phyloP scores from a whole-genome alignment of 2,888 invertebrate species.

The Lapara coniferarum region DNA sequence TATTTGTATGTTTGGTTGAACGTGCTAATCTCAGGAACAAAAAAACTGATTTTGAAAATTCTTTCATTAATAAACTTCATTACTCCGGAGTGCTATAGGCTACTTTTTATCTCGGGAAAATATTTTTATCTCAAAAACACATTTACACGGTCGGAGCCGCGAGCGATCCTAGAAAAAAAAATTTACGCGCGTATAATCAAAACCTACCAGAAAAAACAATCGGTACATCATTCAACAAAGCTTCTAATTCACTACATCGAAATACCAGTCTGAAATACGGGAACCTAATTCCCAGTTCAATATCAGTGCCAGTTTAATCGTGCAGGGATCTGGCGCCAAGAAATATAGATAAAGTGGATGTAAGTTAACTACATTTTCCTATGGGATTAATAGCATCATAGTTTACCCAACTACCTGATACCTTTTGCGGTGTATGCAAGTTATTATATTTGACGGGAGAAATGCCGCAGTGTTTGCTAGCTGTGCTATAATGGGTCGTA shows the following conservation, averaged over 20 bases:
- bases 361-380: slow-evolving; percentile 69
- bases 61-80: no score
- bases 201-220: not conserved
- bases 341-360: slow-evolving; percentile 69
- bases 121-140: no score
- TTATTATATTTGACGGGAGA: slow-evolving; percentile 36
- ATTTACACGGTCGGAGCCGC: no score
- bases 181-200: not conserved
- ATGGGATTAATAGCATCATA: slow-evolving; percentile 66
- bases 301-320: slow-evolving; percentile 33
- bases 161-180: no score
- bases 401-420: slow-evolving; percentile 54
- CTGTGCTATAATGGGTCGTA: not conserved
- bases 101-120: no score
- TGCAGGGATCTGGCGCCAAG: slow-evolving; percentile 48
- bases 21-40: no score
- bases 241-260: not conserved
- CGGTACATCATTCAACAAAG: not conserved
- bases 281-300: slow-evolving; percentile 37
- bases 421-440: slow-evolving; percentile 42
- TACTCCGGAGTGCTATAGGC: no score
- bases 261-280: slow-evolving; percentile 2
- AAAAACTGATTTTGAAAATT: no score
- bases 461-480: not conserved
- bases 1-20: no score